phyloP scores from a whole-genome alignment of 1,140 invertebrate genomes.

The Drosophila obscura region DNA sequence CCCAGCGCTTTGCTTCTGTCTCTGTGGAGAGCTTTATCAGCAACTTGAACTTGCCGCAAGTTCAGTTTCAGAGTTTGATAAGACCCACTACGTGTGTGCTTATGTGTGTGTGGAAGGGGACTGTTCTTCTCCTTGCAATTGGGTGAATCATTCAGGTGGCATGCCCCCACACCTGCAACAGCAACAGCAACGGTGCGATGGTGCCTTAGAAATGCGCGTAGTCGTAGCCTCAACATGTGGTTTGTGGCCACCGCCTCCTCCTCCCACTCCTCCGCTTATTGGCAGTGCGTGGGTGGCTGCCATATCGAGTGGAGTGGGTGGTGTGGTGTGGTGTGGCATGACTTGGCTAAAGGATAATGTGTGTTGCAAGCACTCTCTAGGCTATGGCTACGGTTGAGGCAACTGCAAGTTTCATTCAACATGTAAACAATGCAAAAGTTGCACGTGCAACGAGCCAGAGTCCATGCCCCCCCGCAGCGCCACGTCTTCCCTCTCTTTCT shows the following conservation, averaged over 20 bases:
- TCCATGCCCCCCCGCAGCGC: not conserved
- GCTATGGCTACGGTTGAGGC: slow-evolving; percentile 16
- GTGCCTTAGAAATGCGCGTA: slow-evolving; percentile 72
- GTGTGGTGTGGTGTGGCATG: slow-evolving; percentile 30
- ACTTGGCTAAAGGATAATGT: slow-evolving; percentile 55
- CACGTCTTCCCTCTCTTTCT: slow-evolving; percentile 25
- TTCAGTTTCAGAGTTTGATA: slow-evolving; percentile 45
- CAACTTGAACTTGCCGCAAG: slow-evolving; percentile 34
- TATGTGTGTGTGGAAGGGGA: slow-evolving; percentile 9
- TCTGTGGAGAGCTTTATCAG: slow-evolving; percentile 18
- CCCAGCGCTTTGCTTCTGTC: not conserved
- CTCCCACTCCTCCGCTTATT: slow-evolving; percentile 32
- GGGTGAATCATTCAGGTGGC: slow-evolving; percentile 63
- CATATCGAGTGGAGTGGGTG: slow-evolving; percentile 17
- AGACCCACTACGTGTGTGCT: slow-evolving; percentile 24
- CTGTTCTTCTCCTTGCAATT: slow-evolving; percentile 27
- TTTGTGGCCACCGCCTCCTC: slow-evolving; percentile 28
- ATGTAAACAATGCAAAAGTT: slow-evolving; percentile 80
- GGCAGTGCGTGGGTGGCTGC: slow-evolving; percentile 46
- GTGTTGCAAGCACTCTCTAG: slow-evolving; percentile 12
- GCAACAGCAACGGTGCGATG: not conserved
- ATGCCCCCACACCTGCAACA: slow-evolving; percentile 32
- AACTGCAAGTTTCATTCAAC: slow-evolving; percentile 47
- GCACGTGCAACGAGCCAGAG: slow-evolving; percentile 60
- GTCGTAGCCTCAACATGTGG: slow-evolving; percentile 71